Conservation (phyloP, 2,888 invertebrate species). For the Athalia cordata region DNA sequence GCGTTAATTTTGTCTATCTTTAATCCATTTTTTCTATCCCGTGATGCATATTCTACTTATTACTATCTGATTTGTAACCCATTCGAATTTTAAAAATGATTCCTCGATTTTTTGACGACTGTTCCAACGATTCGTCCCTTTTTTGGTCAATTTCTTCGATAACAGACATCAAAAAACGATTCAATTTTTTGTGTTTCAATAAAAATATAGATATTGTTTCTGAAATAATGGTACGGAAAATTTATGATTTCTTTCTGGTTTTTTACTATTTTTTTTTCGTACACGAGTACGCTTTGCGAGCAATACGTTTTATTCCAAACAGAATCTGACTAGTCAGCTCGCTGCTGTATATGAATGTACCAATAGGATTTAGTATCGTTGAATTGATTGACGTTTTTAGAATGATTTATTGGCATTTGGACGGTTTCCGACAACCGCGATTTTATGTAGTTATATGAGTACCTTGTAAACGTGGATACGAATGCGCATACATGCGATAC, state of each 20-base stretch:
- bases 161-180: too few relatives aligned
- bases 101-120: too few relatives aligned
- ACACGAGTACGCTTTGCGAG: not conserved
- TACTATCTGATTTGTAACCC: too few relatives aligned
- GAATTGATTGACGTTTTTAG: conserved; percentile 37
- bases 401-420: conserved; percentile 28
- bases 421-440: conserved; percentile 17
- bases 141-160: too few relatives aligned
- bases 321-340: conserved; percentile 31
- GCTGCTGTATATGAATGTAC: not conserved
- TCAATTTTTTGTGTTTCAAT: not conserved
- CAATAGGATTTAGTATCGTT: not conserved
- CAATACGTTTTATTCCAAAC: conserved; percentile 24
- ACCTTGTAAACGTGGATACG: not conserved
- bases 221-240: not conserved
- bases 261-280: not conserved
- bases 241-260: not conserved
- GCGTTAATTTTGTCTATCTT: too few relatives aligned
- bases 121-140: too few relatives aligned
- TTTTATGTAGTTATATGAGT: not conserved
- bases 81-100: too few relatives aligned
- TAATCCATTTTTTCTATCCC: too few relatives aligned
- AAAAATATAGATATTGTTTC: not conserved
- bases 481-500: too few relatives aligned
- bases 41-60: too few relatives aligned